Percentiles rank a stretch among this genome's conserved stretches.
phyloP scores from a whole-genome alignment of 2,113 vertebrate species.

The Parus major region DNA sequence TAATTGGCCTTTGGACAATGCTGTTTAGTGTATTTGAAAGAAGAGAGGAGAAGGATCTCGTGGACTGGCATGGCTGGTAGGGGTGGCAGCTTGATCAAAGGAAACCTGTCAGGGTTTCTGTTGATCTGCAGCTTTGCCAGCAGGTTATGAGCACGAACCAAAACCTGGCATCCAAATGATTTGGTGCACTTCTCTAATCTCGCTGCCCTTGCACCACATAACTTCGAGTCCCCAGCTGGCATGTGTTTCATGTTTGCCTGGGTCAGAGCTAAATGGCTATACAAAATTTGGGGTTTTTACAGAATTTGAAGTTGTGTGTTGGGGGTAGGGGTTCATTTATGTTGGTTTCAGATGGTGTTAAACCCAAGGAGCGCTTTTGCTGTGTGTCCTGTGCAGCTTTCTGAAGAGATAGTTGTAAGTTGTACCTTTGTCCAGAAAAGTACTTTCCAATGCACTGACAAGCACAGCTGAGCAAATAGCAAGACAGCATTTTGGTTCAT shows the following conservation, averaged over 20 bases:
- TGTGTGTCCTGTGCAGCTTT: background rate
- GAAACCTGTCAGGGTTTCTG: background rate
- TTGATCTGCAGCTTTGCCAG: background rate
- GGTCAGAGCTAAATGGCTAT: background rate
- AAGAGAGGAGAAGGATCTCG: background rate
- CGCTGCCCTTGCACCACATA: rapidly evolving
- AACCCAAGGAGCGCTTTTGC: background rate
- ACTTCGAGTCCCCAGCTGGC: rapidly evolving
- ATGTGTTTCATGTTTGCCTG: background rate
- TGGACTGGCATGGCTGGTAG: background rate
- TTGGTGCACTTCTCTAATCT: background rate
- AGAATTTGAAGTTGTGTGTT: background rate
- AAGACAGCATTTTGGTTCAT: background rate
- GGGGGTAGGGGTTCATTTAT: background rate
- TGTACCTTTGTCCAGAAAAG: background rate
- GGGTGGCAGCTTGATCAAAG: background rate
- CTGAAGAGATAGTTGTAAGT: background rate
- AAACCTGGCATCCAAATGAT: background rate
- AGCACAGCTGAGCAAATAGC: background rate
- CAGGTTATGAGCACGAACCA: background rate
- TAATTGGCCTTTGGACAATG: background rate
- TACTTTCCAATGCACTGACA: background rate
- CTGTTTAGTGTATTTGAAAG: background rate
- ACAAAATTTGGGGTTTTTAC: background rate
- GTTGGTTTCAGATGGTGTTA: background rate